Conservation (phyloP, 2,113 vertebrate species). For the Patagioenas fasciata region DNA sequence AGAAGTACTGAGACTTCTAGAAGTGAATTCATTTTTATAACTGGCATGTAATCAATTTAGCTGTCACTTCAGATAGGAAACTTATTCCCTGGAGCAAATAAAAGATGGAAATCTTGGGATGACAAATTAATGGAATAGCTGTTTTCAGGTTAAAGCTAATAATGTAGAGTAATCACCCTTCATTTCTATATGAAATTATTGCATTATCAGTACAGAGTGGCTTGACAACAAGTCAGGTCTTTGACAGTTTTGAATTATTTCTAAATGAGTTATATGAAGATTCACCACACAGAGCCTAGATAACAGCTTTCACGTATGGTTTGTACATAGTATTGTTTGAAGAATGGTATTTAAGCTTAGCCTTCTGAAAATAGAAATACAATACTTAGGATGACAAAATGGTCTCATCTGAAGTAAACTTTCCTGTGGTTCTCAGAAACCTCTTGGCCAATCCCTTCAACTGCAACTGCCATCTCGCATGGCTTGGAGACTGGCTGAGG, state of each 20-base stretch:
- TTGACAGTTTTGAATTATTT: constrained; percentile 74
- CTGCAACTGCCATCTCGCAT: constrained; percentile 96
- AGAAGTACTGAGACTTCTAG: constrained; percentile 66
- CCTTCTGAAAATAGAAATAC: neutral
- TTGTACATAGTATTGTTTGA: neutral
- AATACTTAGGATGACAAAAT: neutral
- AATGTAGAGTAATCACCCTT: constrained; percentile 78
- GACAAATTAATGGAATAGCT: constrained; percentile 80
- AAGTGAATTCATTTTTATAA: constrained; percentile 81
- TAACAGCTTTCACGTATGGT: constrained; percentile 25
- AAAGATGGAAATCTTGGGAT: constrained; percentile 76
- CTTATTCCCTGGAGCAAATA: constrained; percentile 77
- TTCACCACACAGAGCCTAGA: constrained; percentile 22
- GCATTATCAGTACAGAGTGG: constrained; percentile 61
- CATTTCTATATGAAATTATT: constrained; percentile 78
- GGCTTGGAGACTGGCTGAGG: constrained; percentile 96
- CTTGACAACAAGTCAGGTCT: constrained; percentile 69
- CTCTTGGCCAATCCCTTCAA: constrained; percentile 98
- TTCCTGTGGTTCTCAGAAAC: constrained; percentile 78
- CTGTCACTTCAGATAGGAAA: constrained; percentile 79
- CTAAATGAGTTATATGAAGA: constrained; percentile 59
- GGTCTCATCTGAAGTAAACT: neutral
- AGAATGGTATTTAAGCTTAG: neutral
- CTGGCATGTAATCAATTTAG: constrained; percentile 80
- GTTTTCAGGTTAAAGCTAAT: constrained; percentile 79